Evolutionary conservation across 2,888 invertebrate species (phyloP).

Genomic region (Philereme vetulata): DNA sequence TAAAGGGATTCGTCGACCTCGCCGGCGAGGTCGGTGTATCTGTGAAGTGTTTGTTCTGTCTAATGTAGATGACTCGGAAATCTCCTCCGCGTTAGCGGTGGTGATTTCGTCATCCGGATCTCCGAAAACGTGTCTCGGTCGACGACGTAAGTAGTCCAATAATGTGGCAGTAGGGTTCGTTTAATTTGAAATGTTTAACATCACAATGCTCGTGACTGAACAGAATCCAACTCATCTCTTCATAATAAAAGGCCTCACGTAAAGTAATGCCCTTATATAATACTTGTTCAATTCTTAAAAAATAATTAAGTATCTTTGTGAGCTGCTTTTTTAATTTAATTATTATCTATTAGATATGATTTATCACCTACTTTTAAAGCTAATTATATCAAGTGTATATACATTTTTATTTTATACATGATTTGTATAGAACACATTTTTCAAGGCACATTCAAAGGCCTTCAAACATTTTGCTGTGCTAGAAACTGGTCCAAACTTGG

Average conservation of each 20-base stretch:
- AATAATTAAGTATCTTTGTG: conserved; percentile 69
- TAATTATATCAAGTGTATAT: conserved; percentile 34
- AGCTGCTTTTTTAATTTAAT: conserved; percentile 51
- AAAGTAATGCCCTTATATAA: not conserved
- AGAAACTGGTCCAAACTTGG: conserved; percentile 2
- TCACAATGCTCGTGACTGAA: too few relatives aligned
- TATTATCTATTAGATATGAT: conserved; percentile 38
- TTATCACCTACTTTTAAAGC: conserved; percentile 26
- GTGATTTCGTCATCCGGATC: too few relatives aligned
- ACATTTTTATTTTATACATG: conserved; percentile 26
- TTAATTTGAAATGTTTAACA: too few relatives aligned
- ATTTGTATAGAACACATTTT: conserved; percentile 28
- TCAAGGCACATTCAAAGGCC: conserved; percentile 35
- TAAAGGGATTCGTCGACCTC: too few relatives aligned
- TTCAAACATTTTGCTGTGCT: conserved; percentile 1
- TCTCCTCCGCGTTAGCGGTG: too few relatives aligned
- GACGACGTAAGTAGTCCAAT: too few relatives aligned
- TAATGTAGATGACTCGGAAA: too few relatives aligned
- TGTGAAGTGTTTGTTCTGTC: too few relatives aligned
- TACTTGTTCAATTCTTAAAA: conserved; percentile 27
- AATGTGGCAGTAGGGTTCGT: too few relatives aligned
- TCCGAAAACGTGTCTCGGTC: too few relatives aligned
- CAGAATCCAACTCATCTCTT: not conserved
- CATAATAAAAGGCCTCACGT: not conserved
- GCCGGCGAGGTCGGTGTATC: too few relatives aligned